Conservation (phyloP, 2,797 vertebrate genomes). For the Sciurus carolinensis region DNA sequence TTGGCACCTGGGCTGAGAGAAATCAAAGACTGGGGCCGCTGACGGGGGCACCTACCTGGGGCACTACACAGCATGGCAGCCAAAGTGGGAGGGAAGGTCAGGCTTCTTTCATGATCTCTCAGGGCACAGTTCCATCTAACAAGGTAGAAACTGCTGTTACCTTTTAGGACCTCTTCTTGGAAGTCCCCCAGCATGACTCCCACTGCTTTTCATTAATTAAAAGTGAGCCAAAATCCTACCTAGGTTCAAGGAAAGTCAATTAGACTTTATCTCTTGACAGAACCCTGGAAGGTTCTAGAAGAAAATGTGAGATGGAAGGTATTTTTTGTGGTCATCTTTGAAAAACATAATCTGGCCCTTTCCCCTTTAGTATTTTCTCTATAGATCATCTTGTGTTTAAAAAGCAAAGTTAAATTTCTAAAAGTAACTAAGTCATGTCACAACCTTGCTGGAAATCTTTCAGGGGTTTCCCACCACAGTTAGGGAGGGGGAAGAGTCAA, state of each 20-base stretch:
- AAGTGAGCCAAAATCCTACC: background rate
- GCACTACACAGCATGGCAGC: background rate
- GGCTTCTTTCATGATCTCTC: background rate
- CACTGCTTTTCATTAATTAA: background rate
- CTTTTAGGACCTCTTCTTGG: background rate
- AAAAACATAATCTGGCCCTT: background rate
- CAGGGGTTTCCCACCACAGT: background rate
- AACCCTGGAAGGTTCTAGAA: background rate
- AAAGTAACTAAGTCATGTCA: background rate
- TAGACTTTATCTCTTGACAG: background rate
- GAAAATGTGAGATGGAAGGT: background rate
- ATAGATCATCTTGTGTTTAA: background rate
- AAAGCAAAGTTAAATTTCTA: background rate
- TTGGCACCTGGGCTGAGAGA: background rate
- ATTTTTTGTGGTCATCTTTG: background rate
- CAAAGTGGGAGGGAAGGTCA: fast-evolving
- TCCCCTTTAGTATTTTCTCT: background rate
- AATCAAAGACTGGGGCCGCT: background rate
- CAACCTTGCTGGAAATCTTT: background rate
- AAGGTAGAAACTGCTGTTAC: background rate
- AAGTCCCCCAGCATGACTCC: background rate
- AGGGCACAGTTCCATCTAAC: background rate
- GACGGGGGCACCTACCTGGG: fast-evolving
- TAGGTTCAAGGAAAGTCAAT: background rate
- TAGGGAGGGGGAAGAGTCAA: background rate